Evolutionary conservation across 2,888 invertebrate genomes (phyloP).

Genomic region (Sussaba pulchella): DNA sequence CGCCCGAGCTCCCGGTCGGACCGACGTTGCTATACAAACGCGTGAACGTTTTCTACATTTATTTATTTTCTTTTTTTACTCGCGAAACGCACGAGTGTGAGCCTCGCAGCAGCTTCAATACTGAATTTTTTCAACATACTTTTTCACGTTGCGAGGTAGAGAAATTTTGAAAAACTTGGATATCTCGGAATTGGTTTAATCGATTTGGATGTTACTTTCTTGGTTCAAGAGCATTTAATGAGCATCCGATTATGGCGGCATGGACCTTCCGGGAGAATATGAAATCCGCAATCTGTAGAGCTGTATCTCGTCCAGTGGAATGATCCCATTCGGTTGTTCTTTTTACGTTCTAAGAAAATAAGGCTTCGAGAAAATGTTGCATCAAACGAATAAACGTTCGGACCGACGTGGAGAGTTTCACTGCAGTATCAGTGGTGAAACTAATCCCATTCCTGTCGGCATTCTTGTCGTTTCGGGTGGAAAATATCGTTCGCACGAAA

Average conservation of each 20-base stretch:
- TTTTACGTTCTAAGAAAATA: not conserved
- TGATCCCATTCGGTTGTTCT: too few relatives aligned
- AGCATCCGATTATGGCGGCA: too few relatives aligned
- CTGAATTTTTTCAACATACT: conserved; percentile 1
- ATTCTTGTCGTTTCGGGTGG: conserved; percentile 48
- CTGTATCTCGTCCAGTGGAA: too few relatives aligned
- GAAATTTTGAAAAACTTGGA: too few relatives aligned
- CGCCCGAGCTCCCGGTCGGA: conserved; percentile 7
- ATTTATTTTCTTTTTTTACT: not conserved
- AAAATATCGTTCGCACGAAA: conserved; percentile 54
- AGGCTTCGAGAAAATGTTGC: not conserved
- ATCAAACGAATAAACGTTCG: conserved; percentile 38
- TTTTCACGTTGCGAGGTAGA: too few relatives aligned
- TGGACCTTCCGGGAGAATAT: too few relatives aligned
- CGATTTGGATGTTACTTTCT: too few relatives aligned
- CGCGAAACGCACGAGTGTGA: not conserved
- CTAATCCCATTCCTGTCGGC: conserved; percentile 58
- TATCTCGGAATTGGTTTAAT: too few relatives aligned
- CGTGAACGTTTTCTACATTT: conserved; percentile 10
- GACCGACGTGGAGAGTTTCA: conserved; percentile 22
- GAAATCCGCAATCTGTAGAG: too few relatives aligned
- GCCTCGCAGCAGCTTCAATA: too few relatives aligned
- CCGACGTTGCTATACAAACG: not conserved
- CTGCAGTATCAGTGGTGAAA: conserved; percentile 49
- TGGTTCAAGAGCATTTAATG: too few relatives aligned